Percentiles rank a stretch among this genome's conserved stretches.
Evolutionary conservation across 2,888 invertebrate genomes (phyloP).

Genomic region (Scaeva pyrastri): DNA sequence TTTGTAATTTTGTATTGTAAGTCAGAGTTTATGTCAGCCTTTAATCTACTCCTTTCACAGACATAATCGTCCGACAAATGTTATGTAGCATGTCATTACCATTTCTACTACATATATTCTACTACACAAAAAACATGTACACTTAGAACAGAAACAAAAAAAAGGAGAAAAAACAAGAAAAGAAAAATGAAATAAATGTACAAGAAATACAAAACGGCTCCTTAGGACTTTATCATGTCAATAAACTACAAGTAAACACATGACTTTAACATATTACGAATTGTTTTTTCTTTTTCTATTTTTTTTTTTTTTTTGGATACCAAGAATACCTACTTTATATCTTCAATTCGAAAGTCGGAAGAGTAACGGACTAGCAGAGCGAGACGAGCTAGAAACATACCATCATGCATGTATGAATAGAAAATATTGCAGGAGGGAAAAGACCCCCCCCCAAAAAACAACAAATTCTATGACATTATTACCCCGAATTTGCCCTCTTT

Average conservation of each 20-base stretch:
- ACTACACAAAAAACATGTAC: constrained; percentile 10
- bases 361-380: background rate
- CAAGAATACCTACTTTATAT: constrained; percentile 37
- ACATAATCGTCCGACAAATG: constrained; percentile 33
- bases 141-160: constrained; percentile 10
- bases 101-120: background rate
- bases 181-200: background rate
- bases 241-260: constrained; percentile 63
- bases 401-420: constrained; percentile 25
- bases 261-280: constrained; percentile 53
- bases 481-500: constrained; percentile 49
- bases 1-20: background rate
- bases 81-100: constrained; percentile 28
- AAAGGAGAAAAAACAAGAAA: background rate
- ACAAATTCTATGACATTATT: constrained; percentile 51
- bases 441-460: constrained; percentile 26
- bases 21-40: background rate
- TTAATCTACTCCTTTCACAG: constrained; percentile 32
- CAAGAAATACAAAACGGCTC: constrained; percentile 42
- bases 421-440: constrained; percentile 16
- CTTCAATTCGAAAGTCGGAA: background rate
- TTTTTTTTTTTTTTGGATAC: constrained; percentile 46
- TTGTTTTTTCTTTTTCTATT: too few relatives aligned
- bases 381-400: constrained; percentile 11
- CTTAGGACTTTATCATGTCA: constrained; percentile 69